Evolutionary conservation across 2,888 invertebrate species (phyloP).

Genomic region (Drosophila hamatofila): DNA sequence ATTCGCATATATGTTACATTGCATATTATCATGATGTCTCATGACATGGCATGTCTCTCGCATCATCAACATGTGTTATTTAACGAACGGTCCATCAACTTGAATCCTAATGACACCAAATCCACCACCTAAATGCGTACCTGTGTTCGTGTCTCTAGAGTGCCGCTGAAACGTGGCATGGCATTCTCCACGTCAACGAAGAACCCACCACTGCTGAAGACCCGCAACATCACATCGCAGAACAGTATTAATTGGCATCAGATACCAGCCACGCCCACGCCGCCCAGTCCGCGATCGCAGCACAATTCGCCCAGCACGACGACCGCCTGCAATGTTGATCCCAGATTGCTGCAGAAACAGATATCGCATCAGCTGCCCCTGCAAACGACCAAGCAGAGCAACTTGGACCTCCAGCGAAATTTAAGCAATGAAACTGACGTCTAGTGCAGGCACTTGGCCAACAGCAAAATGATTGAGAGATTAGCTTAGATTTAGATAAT

Average conservation of each 20-base stretch:
- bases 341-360: conserved; percentile 55
- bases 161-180: conserved; percentile 88
- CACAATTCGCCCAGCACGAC: conserved; percentile 54
- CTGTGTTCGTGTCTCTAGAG: conserved; percentile 84
- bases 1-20: conserved; percentile 25
- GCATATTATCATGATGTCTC: conserved; percentile 32
- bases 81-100: conserved; percentile 31
- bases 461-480: conserved; percentile 2
- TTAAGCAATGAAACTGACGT: conserved; percentile 84
- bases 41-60: conserved; percentile 15
- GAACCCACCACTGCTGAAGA: conserved; percentile 93
- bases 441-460: conserved; percentile 64
- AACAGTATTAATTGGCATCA: conserved; percentile 85
- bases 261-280: conserved; percentile 82
- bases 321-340: conserved; percentile 14
- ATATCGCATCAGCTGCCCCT: conserved; percentile 62
- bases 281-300: conserved; percentile 76
- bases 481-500: conserved; percentile 9
- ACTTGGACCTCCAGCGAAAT: conserved; percentile 59
- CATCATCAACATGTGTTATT: conserved; percentile 21
- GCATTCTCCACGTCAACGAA: conserved; percentile 91
- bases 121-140: conserved; percentile 51
- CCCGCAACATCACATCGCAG: conserved; percentile 89
- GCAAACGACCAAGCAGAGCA: conserved; percentile 59
- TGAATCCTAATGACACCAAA: conserved; percentile 11